Base-by-base conservation (phyloP, 2,113 vertebrate genomes). In the Falco punctatus region DNA sequence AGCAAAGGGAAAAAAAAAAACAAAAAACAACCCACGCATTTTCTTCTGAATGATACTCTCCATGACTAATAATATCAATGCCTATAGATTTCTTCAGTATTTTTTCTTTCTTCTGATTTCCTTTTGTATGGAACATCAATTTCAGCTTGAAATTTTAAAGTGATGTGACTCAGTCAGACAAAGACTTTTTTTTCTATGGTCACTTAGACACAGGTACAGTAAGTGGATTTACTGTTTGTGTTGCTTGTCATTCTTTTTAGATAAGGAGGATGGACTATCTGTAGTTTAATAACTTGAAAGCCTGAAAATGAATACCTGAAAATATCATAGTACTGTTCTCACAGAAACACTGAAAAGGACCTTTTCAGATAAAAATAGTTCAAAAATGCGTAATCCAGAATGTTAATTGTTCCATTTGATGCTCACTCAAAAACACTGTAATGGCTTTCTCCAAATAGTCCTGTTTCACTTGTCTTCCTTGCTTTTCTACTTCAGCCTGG, bases 211-310 rank as follows among this genome's bases (percentile, higher is more conserved):
- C 6, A 90, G 38, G 16, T 64, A 38, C 67, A 69, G 44, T 62
- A 94, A 75, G 30, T 91, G 77, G 72, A 83, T 88, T 90, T 92
- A 64, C 62, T 83, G 15, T 42, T 92, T 92, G 61, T 49, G 30
- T 67, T 93, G 22, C 38, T 71, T 84, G 55, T 15, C 3, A 28
- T 48, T 67, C 75, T 82, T 49, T 79, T 57, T 33, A 67, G n/a
- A 11, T 73, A 58, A 62, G 54, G 46, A 84, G 15, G 44, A 61
- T 79, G 35, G 19, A 57, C 81, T 84, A 52, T 78, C n/a, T 79
- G 65, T 54, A 84, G 77, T 87, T 93, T 80, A 92, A 92, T 81
- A 82, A 92, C 91, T 62, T 96, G 92, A 96, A 96, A 96, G 93
- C 92, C 77, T 95, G 61, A 91, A 94, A 96, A 92, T 94, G 32